Percentiles rank a stretch among this genome's conserved stretches.
These are phyloP conservation scores for Panurus biarmicus DNA, from an alignment of 2,113 vertebrate genomes.

Conservation along the genomic window DNA sequence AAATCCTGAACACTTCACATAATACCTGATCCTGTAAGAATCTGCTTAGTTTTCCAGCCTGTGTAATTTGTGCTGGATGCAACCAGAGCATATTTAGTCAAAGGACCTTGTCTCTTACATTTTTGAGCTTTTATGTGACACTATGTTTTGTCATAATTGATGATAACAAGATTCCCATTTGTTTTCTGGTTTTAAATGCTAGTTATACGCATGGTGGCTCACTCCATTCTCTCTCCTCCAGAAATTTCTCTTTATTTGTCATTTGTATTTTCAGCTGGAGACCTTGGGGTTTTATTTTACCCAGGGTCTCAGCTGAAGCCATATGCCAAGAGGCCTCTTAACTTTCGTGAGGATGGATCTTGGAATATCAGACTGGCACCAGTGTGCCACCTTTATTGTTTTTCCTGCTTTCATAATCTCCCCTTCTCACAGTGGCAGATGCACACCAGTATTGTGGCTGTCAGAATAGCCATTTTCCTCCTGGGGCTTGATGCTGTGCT, in stretches of 20 bases:
- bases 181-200: constrained; percentile 23
- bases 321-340: constrained; percentile 51
- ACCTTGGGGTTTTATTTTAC: constrained; percentile 38
- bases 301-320: constrained; percentile 34
- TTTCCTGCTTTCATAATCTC: constrained; percentile 42
- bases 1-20: constrained; percentile 14
- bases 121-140: neutral
- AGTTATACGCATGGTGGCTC: neutral
- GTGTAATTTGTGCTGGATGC: neutral
- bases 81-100: neutral
- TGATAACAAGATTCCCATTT: constrained; percentile 6
- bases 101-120: neutral
- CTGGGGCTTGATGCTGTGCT: neutral
- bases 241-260: constrained; percentile 27
- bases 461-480: constrained; percentile 24
- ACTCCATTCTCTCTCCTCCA: neutral
- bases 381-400: constrained; percentile 46
- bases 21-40: constrained; percentile 28
- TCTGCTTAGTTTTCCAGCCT: constrained; percentile 28
- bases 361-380: constrained; percentile 23
- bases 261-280: constrained; percentile 30
- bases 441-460: constrained; percentile 25
- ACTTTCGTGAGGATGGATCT: constrained; percentile 41
- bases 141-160: constrained; percentile 5
- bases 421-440: constrained; percentile 49